Percentiles rank a stretch among this genome's conserved stretches.
Evolutionary conservation across 2,113 vertebrate species (phyloP).

Genomic region (Orthochromis indermauri): DNA sequence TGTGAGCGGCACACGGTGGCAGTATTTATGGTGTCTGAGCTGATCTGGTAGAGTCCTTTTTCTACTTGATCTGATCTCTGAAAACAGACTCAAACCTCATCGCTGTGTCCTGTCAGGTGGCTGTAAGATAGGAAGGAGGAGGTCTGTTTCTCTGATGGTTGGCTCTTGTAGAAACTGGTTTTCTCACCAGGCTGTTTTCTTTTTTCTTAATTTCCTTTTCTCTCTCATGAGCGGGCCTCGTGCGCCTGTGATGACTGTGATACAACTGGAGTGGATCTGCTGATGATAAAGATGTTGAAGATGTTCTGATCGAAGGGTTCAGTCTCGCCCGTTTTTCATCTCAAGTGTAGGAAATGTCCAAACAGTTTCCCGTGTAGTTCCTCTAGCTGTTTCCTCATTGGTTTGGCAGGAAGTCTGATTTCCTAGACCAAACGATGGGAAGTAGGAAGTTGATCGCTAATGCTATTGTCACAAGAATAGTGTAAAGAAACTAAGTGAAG

Average conservation of each 20-base stretch:
- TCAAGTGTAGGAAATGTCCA: constrained; percentile 24
- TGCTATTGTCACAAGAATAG: constrained; percentile 11
- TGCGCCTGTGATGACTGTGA: constrained; percentile 18
- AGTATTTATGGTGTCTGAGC: constrained; percentile 38
- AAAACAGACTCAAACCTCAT: background rate
- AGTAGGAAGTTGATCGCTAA: constrained; percentile 31
- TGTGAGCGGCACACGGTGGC: constrained; percentile 33
- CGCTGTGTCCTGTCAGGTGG: background rate
- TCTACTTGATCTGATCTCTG: background rate
- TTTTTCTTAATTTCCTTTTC: background rate
- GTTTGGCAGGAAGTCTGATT: background rate
- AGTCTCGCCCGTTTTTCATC: constrained; percentile 4
- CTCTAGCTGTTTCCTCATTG: constrained; percentile 32
- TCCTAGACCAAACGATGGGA: constrained; percentile 29
- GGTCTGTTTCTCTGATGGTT: background rate
- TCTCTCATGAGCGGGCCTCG: constrained; percentile 16
- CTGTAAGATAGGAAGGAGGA: background rate
- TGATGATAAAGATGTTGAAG: background rate
- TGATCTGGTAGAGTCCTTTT: constrained; percentile 6
- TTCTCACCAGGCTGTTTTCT: background rate
- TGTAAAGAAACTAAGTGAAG: constrained; percentile 2
- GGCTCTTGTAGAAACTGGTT: background rate
- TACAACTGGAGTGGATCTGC: constrained; percentile 40
- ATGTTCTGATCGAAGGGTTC: background rate
- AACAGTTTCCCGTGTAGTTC: constrained; percentile 34